Evolutionary conservation across 2,113 vertebrate genomes (phyloP).

Genomic region (Riparia riparia): DNA sequence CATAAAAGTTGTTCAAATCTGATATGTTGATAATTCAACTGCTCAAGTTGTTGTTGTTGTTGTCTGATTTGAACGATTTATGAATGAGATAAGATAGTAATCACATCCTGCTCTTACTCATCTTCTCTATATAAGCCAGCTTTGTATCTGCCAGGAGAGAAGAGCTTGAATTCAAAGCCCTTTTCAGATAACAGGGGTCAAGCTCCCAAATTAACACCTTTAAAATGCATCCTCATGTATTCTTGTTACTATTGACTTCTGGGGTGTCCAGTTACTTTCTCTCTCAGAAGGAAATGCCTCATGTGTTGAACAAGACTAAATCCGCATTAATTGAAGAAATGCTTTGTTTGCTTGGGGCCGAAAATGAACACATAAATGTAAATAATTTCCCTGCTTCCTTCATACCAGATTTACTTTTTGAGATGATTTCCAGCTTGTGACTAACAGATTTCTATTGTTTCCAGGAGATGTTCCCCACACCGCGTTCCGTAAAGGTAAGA

Average conservation of each 20-base stretch:
- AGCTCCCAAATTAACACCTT: not conserved
- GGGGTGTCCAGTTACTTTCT: not conserved
- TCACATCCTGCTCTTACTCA: slow-evolving; percentile 7
- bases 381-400: not conserved
- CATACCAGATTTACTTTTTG: not conserved
- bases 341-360: not conserved
- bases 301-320: not conserved
- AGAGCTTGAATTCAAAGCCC: not conserved
- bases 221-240: not conserved
- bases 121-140: slow-evolving; percentile 12
- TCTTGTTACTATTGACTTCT: not conserved
- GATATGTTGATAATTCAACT: not conserved
- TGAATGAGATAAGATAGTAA: slow-evolving; percentile 35
- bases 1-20: not conserved
- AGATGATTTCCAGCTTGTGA: not conserved
- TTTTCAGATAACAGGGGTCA: not conserved
- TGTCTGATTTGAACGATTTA: not conserved
- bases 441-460: not conserved
- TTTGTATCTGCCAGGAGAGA: not conserved
- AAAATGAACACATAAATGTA: rapidly evolving
- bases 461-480: rapidly evolving
- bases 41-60: not conserved
- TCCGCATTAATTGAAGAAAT: not conserved
- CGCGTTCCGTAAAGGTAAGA: not conserved
- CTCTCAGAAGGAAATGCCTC: not conserved